These are phyloP conservation scores for Eulemur albifrons DNA, from an alignment of 2,797 vertebrate genomes.

Conservation along the genomic window DNA sequence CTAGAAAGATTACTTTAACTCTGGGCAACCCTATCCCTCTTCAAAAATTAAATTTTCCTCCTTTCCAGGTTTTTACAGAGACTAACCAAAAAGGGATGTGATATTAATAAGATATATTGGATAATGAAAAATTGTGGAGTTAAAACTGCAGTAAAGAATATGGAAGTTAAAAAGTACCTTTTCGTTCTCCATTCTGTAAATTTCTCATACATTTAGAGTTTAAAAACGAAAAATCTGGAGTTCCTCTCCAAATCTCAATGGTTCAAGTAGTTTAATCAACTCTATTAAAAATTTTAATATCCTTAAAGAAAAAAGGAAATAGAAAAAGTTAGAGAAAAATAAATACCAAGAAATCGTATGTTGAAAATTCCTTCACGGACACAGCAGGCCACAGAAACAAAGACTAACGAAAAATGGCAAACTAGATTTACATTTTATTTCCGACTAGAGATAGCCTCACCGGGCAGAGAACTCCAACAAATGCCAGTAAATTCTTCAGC, in stretches of 20 bases:
- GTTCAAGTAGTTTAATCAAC: slow-evolving; percentile 46
- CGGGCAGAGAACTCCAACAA: background rate
- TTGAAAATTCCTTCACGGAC: slow-evolving; percentile 3
- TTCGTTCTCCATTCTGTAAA: slow-evolving; percentile 75
- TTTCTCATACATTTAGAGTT: slow-evolving; percentile 75
- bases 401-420: slow-evolving; percentile 51
- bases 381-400: slow-evolving; percentile 36
- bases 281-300: slow-evolving; percentile 54
- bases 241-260: slow-evolving; percentile 48
- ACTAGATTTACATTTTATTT: slow-evolving; percentile 25
- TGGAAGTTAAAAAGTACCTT: slow-evolving; percentile 74
- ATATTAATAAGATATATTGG: background rate
- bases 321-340: slow-evolving; percentile 26
- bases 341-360: background rate
- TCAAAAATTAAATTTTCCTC: slow-evolving; percentile 57
- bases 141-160: slow-evolving; percentile 19
- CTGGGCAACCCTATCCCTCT: background rate
- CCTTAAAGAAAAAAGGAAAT: slow-evolving; percentile 61
- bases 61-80: slow-evolving; percentile 2
- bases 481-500: slow-evolving; percentile 4
- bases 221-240: slow-evolving; percentile 62
- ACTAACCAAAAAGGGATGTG: background rate
- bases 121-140: background rate
- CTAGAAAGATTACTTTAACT: background rate
- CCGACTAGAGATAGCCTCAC: background rate